Evolutionary conservation across 2,888 invertebrate genomes (phyloP), one percentile per base, ranked within the genome.

Genomic region (Melipona beecheii): DNA sequence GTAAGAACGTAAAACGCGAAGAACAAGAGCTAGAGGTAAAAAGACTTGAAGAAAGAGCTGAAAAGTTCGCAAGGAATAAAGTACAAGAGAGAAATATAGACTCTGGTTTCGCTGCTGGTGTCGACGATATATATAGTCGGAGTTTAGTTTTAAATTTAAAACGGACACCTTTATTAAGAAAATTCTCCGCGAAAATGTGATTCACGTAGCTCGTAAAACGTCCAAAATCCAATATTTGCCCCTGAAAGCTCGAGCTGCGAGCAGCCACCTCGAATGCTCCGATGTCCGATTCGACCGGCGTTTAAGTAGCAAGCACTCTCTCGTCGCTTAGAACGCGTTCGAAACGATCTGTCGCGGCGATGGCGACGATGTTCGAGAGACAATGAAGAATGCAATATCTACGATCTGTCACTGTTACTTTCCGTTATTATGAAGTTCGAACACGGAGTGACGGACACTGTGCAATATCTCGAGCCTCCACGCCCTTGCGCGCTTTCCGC

Each of bases 371-470:
- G 68, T 60, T 49, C 60, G 54, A 2, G 43, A 36, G 17, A 56
- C 81, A 76, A 81, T 54, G 76, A 81, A 73, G 54, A 83, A 81
- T 74, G 65, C 71, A 83, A 83, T 82, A 77, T 82, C 77, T 73
- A 81, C 69, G 49, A 15, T 66, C 60, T 73, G 83, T 74, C 62
- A 66, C 75, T 68, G 50, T 62, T 79, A 85, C 60, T 85, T 79
- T 83, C 83, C 60, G 83, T 85, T 83, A 83, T 83, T 79, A 83
- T 73, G 68, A 76, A 76, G 73, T 85, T 83, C 69, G 50, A 24
- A 43, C 27, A 27, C 62, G n/a, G 36, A 76, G 49, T 75, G 84
- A 78, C 68, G 75, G 83, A 79, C 83, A 58, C 74, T 71, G 27
- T 74, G 70, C 84, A 75, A 78, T 78, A 84, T 84, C 82, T 71